phyloP scores from a whole-genome alignment of 2,888 invertebrate species.

The Laothoe populi region DNA sequence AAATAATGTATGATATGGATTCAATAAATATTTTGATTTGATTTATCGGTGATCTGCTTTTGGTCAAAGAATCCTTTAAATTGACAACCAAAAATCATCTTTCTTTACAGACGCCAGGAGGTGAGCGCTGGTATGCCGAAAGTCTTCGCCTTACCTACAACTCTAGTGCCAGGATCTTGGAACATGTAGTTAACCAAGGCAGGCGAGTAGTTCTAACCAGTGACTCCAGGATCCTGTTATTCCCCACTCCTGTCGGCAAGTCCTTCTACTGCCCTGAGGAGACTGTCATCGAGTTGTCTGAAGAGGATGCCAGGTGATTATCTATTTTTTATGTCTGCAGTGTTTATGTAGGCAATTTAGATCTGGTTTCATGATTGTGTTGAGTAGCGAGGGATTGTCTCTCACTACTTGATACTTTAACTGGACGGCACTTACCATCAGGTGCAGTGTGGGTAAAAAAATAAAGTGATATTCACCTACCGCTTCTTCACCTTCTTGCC shows the following conservation, averaged over 20 bases:
- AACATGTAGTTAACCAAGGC: conserved; percentile 85
- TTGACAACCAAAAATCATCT: not conserved
- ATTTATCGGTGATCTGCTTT: too few relatives aligned
- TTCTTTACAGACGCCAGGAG: conserved; percentile 90
- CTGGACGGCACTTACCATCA: too few relatives aligned
- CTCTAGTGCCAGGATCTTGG: conserved; percentile 84
- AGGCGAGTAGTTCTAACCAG: conserved; percentile 83
- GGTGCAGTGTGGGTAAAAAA: too few relatives aligned
- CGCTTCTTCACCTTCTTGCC: too few relatives aligned
- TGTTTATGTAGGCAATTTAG: too few relatives aligned
- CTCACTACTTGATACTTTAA: too few relatives aligned
- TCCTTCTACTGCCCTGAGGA: conserved; percentile 91
- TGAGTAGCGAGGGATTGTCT: too few relatives aligned
- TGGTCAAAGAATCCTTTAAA: too few relatives aligned
- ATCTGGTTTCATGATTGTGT: too few relatives aligned
- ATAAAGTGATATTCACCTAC: too few relatives aligned
- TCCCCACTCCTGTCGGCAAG: conserved; percentile 94
- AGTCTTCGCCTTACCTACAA: conserved; percentile 91
- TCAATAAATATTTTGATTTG: too few relatives aligned
- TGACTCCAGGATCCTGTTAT: conserved; percentile 86
- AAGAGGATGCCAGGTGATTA: conserved; percentile 76
- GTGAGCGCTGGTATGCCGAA: conserved; percentile 95
- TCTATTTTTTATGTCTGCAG: not conserved
- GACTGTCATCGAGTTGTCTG: conserved; percentile 86
- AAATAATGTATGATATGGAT: too few relatives aligned